These are phyloP conservation scores for Aphidoletes aphidimyza DNA, from an alignment of 2,888 invertebrate genomes.

Conservation along the genomic window DNA sequence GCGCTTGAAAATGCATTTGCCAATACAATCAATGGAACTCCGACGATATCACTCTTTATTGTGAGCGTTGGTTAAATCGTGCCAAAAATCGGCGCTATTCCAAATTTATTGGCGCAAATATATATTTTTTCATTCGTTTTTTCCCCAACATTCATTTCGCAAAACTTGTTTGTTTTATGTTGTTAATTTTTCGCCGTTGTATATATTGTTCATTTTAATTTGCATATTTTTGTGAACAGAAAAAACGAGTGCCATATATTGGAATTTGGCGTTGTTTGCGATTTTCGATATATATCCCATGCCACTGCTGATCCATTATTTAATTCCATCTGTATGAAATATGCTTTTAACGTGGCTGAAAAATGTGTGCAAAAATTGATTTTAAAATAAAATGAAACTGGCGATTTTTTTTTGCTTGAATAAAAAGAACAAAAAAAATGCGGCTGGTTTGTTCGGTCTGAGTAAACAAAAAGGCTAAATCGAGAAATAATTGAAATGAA, in stretches of 20 bases:
- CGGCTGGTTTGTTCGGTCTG: not conserved
- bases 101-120: not conserved
- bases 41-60: not conserved
- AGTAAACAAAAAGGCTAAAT: constrained; percentile 18
- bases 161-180: not conserved
- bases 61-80: not conserved
- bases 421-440: too few species aligned
- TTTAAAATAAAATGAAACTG: not conserved
- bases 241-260: not conserved
- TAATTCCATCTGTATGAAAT: not conserved
- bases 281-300: not conserved
- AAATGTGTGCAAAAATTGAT: not conserved
- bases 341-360: not conserved
- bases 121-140: not conserved
- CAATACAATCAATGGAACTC: not conserved
- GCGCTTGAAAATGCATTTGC: too few species aligned
- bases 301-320: not conserved
- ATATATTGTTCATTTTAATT: not conserved
- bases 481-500: constrained; percentile 27
- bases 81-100: not conserved
- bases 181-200: not conserved
- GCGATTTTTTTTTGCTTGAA: not conserved
- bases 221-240: not conserved
- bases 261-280: not conserved
- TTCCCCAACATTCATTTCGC: not conserved